Base-by-base conservation (phyloP, 2,113 vertebrate species). In the Peucedramus taeniatus region DNA sequence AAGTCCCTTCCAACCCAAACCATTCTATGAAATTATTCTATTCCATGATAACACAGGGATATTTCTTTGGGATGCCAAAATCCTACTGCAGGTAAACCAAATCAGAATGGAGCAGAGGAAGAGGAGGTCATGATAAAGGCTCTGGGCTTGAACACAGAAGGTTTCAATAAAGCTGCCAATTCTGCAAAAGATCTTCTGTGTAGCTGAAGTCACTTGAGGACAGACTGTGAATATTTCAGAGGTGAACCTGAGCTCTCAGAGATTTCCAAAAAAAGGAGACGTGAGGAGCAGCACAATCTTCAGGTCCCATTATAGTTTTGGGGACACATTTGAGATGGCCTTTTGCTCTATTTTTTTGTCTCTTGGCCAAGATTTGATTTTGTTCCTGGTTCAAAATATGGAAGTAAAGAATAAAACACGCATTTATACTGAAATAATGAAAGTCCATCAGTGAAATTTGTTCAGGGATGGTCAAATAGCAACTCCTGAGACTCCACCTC, bases 171-270 rank as follows among this genome's bases (percentile, higher is more conserved):
- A 94, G 84, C 72, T 91, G 90, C 79, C 90, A 90, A 37, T 70
- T 77, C 82, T 78, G 85, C 85, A 87, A 7, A 81, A 87, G n/a
- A 80, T 77, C 65, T 68, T 78, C 66, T 16, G 47, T 44, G 79
- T 71, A 54, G 76, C 71, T 45, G 31, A 86, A 92, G 96, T 94
- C 96, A 93, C 86, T 60, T 96, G 80, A 96, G 96, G 94, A 94
- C 91, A 95, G 44, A 37, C 20, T 45, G 72, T 92, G 89, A 95
- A 94, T 70, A 96, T 93, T 94, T 93, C 90, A 95, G 71, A 66
- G 92, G 85, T 66, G 76, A 96, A 92, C 85, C 75, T 44, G 79
- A 97, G 92, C 90, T 77, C 85, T 81, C 91, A 26, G 63, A 18
- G 66, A 66, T 21, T 87, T 93, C 71, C 39, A 17, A 74, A 51